phyloP scores from a whole-genome alignment of 2,888 invertebrate genomes.

The Spialia ferax region DNA sequence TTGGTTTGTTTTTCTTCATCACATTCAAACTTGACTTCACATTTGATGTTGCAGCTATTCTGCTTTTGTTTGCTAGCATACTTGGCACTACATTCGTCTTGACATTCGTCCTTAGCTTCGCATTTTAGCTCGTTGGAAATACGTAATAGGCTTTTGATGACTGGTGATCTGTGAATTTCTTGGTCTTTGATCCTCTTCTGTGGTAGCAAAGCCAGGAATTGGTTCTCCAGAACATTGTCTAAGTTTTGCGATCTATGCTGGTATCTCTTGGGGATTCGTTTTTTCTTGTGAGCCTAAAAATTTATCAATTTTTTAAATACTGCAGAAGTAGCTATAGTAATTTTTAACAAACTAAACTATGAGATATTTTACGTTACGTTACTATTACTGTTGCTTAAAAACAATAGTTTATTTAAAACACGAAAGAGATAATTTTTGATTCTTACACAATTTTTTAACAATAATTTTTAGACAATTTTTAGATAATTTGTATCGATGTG shows the following conservation, averaged over 20 bases:
- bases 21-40: slow-evolving; percentile 54
- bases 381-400: no score
- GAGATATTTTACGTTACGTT: no score
- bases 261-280: neutral
- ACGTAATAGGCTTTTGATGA: slow-evolving; percentile 56
- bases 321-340: neutral
- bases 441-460: no score
- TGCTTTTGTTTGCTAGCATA: slow-evolving; percentile 41
- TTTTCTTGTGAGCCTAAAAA: neutral
- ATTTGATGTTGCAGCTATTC: slow-evolving; percentile 50
- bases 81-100: slow-evolving; percentile 50
- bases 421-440: no score
- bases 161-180: slow-evolving; percentile 45
- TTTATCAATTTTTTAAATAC: neutral
- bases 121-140: slow-evolving; percentile 54
- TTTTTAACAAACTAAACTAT: no score
- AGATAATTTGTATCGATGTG: no score
- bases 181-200: slow-evolving; percentile 33
- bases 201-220: slow-evolving; percentile 1
- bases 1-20: slow-evolving; percentile 47
- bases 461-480: no score
- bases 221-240: neutral
- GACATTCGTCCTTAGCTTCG: slow-evolving; percentile 56
- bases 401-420: no score
- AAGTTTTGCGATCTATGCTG: neutral